Base-by-base conservation (phyloP, 1,140 invertebrate genomes). In the Zaprionus capensis region DNA sequence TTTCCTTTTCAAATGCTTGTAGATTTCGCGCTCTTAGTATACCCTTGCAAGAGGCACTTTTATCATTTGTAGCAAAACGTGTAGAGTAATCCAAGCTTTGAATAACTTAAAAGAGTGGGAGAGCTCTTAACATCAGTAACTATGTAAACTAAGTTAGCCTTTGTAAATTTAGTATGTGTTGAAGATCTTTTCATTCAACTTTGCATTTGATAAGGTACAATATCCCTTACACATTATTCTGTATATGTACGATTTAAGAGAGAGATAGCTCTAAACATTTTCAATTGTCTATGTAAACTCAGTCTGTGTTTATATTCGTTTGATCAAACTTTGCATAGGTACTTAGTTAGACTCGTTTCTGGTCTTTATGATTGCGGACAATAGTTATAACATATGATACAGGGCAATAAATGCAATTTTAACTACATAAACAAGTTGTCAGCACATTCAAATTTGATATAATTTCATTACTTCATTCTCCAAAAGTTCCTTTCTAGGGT, bases 11-110 rank as follows among this genome's bases (percentile, higher is more conserved):
- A 46, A 46, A 46, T 44, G 28, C 51, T 57, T 64, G 71, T 71
- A 78, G 83, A 85, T 70, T 78, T 78, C 36, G 65, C 67, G 75
- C 5, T 5, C 58, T 57, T 46, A 22, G 41, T 44, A 66, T 66
- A 66, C 64, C 53, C 64, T 66, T 22, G 4, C 12, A 57, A 57
- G 20, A 24, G 64, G 11, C 28, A 28, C 46, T 24, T 51, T 51
- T 24, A 28, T 1, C 22, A 31, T 56, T 56, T 56, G 53, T 3
- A 6, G n/a, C 6, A 55, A 28, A 9, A 7, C 15, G 22, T 55
- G 15, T 26, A 15, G 53, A 28, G 26, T 2, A 24, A 51, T 22
- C 5, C 4, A 20, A 51, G 12, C 5, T 22, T 22, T 51, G 46
- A 22, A 44, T 46, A 46, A 46, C 17, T 46, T 17, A 3, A 46